These are phyloP conservation scores for Micromys minutus DNA, from an alignment of 2,113 vertebrate species.

Conservation along the genomic window DNA sequence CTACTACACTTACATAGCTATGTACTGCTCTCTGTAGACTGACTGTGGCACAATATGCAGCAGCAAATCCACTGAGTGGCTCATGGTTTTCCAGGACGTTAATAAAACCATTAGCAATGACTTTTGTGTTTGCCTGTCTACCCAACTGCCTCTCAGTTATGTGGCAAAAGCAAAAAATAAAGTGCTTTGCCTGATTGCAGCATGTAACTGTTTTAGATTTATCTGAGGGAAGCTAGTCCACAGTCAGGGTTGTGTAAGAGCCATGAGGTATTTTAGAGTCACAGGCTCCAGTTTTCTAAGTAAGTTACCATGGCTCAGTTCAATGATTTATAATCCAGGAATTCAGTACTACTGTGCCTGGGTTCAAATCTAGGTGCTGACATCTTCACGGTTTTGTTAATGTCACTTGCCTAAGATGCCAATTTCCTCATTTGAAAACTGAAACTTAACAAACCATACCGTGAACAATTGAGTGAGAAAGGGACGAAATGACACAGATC, in stretches of 20 bases:
- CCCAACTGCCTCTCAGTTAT: neutral
- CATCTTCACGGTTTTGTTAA: neutral
- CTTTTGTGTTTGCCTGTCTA: slow-evolving; percentile 31
- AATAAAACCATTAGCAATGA: neutral
- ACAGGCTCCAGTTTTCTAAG: neutral
- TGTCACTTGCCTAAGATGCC: neutral
- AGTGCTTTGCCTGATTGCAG: neutral
- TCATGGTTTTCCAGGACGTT: slow-evolving; percentile 15
- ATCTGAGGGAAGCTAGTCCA: neutral
- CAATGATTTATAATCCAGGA: neutral
- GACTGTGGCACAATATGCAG: neutral
- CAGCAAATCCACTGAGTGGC: neutral
- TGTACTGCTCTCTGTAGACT: neutral
- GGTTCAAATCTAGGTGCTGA: slow-evolving; percentile 28
- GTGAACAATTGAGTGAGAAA: neutral
- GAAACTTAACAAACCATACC: neutral
- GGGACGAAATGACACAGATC: slow-evolving; percentile 11
- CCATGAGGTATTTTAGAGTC: neutral
- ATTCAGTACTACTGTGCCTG: neutral
- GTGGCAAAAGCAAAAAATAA: slow-evolving; percentile 26
- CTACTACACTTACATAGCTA: slow-evolving; percentile 3
- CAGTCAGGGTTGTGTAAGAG: neutral
- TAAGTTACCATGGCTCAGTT: neutral
- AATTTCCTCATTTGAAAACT: neutral
- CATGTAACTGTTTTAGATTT: neutral